phyloP scores from a whole-genome alignment of 2,113 vertebrate species.

The Salvelinus fontinalis region DNA sequence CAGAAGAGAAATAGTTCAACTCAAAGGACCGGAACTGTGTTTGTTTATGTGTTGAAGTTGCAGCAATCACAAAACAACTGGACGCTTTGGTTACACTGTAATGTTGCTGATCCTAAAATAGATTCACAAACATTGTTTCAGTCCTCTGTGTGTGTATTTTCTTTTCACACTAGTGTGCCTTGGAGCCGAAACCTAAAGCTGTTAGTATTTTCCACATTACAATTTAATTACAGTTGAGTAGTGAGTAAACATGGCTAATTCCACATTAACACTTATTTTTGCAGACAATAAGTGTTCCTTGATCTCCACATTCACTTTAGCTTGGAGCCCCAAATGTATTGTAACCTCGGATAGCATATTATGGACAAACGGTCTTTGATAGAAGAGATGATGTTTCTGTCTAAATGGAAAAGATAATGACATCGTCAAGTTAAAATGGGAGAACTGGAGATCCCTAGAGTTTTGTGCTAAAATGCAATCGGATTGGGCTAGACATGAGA shows the following conservation, averaged over 20 bases:
- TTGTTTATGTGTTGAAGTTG: slow-evolving; percentile 1
- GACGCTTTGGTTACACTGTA: slow-evolving; percentile 23
- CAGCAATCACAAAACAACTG: slow-evolving; percentile 7
- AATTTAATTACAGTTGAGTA: no score
- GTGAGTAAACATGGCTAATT: neutral
- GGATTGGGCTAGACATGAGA: slow-evolving; percentile 1
- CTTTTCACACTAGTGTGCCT: neutral
- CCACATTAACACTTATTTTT: neutral
- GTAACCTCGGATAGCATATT: neutral
- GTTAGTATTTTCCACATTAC: no score
- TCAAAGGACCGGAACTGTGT: neutral
- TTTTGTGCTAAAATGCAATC: neutral
- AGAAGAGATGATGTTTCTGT: neutral
- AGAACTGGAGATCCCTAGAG: neutral
- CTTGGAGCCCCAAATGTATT: neutral
- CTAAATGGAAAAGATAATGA: neutral
- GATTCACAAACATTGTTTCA: neutral
- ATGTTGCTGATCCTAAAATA: neutral
- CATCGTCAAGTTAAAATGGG: neutral
- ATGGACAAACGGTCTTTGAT: neutral
- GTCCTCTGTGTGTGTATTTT: no score
- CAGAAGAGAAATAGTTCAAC: neutral
- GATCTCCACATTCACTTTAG: neutral
- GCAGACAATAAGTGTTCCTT: neutral
- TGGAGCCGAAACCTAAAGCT: neutral